These are phyloP conservation scores for Hesperophylax magnus DNA, from an alignment of 1,140 invertebrate genomes.

Conservation along the genomic window DNA sequence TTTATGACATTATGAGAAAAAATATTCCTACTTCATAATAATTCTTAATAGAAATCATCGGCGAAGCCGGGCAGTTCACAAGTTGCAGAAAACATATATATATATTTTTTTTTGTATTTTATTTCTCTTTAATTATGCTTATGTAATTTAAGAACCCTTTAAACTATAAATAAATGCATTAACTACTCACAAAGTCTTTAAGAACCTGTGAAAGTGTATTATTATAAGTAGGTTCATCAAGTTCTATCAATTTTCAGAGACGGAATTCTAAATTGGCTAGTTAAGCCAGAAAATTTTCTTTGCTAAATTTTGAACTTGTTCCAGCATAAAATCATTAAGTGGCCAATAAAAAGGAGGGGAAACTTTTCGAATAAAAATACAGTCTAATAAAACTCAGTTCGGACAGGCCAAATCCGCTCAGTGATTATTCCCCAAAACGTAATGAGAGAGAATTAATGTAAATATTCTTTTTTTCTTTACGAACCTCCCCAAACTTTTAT, in stretches of 20 bases:
- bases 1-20: too few species aligned
- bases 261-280: background rate
- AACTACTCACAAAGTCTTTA: too few species aligned
- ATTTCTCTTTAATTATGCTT: too few species aligned
- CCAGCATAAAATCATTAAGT: slow-evolving; percentile 73
- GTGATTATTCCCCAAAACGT: slow-evolving; percentile 73
- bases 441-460: slow-evolving; percentile 73
- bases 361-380: slow-evolving; percentile 73
- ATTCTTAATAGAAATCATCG: too few species aligned
- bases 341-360: slow-evolving; percentile 71
- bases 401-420: slow-evolving; percentile 65
- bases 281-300: slow-evolving; percentile 36
- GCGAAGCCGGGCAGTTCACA: too few species aligned
- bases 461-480: slow-evolving; percentile 69
- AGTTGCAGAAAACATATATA: too few species aligned
- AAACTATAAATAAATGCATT: too few species aligned
- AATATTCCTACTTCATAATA: too few species aligned
- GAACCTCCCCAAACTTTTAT: slow-evolving; percentile 68
- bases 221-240: too few species aligned
- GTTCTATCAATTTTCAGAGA: slow-evolving; percentile 2
- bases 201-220: too few species aligned
- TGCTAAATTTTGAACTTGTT: slow-evolving; percentile 56
- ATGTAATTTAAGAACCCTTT: too few species aligned
- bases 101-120: too few species aligned
- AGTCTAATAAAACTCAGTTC: slow-evolving; percentile 58